Evolutionary conservation across 2,113 vertebrate genomes (phyloP), one percentile per base, ranked within the genome.

Genomic region (Paralichthys olivaceus): DNA sequence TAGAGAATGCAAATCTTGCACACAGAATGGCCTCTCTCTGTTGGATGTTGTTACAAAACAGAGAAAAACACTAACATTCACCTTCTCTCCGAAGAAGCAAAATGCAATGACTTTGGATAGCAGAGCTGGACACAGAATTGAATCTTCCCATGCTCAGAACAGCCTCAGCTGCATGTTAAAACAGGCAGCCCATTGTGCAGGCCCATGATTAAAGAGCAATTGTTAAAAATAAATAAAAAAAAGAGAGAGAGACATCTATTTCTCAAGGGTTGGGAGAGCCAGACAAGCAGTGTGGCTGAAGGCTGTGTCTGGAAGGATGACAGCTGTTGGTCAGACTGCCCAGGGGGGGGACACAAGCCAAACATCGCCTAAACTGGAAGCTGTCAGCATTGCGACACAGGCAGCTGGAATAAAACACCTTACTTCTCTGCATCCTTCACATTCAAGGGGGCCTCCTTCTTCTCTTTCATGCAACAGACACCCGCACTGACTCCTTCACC

Each of bases 351-450:
- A 47, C 43, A 17, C 43, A 94, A 87, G 65, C 88, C 7, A 4
- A 69, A 86, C 94, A 92, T 93, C 82, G 90, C 87, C 93, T 90
- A 89, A 91, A 81, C 65, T 90, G 84, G 89, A 91, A 75, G 77
- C 88, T 88, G 92, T 90, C 93, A 92, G 89, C 89, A 87, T 92
- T 92, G 92, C 92, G 93, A 90, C 89, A 72, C 86, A 84, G 82
- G 91, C 94, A 96, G 94, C 95, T 94, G 95, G 95, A 93, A 92
- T 60, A 89, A 95, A 93, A 94, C 79, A 82, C 88, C 85, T 89
- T 84, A 47, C 79, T 87, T 55, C 82, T 80, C 77, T 77, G 74
- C 88, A 82, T 90, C 80, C 83, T 79, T 87, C 87, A 85, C 53
- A 74, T 90, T 93, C 75, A 89, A 79, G 37, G 84, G 74, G 86